Evolutionary conservation across 2,797 vertebrate genomes (phyloP).

Genomic region (Myiotriccus ornatus): DNA sequence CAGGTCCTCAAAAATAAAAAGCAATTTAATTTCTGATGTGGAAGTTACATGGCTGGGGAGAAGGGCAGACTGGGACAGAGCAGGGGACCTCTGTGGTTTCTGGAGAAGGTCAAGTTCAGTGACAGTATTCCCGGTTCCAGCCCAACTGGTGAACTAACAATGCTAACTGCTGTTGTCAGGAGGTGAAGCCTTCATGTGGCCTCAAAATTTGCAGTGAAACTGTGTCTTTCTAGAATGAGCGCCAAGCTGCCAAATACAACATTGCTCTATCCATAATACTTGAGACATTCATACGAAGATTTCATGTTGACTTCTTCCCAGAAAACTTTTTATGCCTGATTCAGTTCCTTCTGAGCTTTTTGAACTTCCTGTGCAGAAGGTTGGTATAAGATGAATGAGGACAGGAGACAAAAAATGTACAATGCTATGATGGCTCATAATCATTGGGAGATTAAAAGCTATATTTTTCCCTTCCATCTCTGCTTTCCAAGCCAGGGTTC

Average conservation of each 20-base stretch:
- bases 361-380: neutral
- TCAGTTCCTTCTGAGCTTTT: neutral
- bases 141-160: neutral
- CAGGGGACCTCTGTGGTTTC: neutral
- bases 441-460: neutral
- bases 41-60: neutral
- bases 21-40: neutral
- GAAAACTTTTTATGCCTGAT: neutral
- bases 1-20: neutral
- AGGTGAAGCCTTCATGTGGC: neutral
- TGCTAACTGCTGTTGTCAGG: neutral
- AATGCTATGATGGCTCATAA: neutral
- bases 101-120: neutral
- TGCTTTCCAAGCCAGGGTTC: neutral
- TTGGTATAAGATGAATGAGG: neutral
- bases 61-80: neutral
- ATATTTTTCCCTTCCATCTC: neutral
- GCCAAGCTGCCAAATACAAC: neutral
- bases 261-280: rapidly evolving
- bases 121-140: neutral
- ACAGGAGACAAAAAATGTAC: neutral
- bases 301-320: neutral
- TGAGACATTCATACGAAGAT: neutral
- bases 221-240: neutral
- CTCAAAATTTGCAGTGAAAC: neutral